Conservation (phyloP, 2,797 vertebrate species). For the Galago senegalensis region DNA sequence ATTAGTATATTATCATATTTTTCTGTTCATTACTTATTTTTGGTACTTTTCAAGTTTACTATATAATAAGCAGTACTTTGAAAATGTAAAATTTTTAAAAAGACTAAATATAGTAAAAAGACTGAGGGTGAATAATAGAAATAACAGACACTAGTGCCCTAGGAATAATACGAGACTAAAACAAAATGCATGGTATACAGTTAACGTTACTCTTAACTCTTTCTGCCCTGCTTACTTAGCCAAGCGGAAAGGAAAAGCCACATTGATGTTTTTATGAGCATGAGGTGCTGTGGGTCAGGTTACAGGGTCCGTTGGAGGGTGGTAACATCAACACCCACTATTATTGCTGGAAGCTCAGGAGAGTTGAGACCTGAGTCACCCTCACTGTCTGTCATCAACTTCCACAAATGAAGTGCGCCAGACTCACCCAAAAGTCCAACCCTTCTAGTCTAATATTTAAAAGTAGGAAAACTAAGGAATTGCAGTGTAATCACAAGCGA, state of each 20-base stretch:
- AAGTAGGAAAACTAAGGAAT: not conserved
- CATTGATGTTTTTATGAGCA: not conserved
- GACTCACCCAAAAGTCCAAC: not conserved
- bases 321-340: not conserved
- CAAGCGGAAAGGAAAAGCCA: constrained; percentile 38
- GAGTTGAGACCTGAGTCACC: not conserved
- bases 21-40: constrained; percentile 14
- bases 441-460: not conserved
- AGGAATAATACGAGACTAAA: not conserved
- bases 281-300: not conserved
- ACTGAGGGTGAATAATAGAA: not conserved
- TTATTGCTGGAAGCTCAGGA: not conserved
- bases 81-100: not conserved
- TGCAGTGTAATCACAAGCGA: not conserved
- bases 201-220: not conserved
- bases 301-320: not conserved
- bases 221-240: not conserved
- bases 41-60: constrained; percentile 5
- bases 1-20: not conserved
- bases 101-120: not conserved
- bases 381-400: not conserved
- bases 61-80: not conserved
- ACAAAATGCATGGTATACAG: accelerated
- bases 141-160: not conserved
- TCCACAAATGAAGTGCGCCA: not conserved